Evolutionary conservation across 2,797 vertebrate species (phyloP), one percentile per base, ranked within the genome.

Genomic region (Sebastes miniatus): DNA sequence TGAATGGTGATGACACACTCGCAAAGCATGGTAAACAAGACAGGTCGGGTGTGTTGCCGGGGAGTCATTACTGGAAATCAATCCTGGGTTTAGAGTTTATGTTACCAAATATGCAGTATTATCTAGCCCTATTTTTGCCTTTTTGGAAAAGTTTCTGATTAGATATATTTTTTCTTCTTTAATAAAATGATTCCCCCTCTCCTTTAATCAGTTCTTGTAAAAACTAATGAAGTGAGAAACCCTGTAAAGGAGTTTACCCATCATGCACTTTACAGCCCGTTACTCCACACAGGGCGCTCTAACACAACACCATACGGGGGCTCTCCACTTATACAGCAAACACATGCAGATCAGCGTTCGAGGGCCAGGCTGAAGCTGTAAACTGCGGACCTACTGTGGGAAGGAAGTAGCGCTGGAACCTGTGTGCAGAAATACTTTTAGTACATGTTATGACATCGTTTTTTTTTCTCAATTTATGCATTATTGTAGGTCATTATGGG

Each of bases 151-250:
- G 10, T 14, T 54, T 16, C 14, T 36, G 9, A 57, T 71, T 34
- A 59, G 24, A 80, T 24, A 22, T 10, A 5, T 36, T 20, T 8
- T 14, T 22, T n/a, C 18, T 29, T 29, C 50, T 18, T 52, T n/a
- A 7, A 61, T 6, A 61, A 20, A 69, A 50, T 27, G 31, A 69
- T 59, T 52, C 13, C 6, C 4, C 14, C 34, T 43, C 18, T 14
- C 65, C 25, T 66, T 75, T 34, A 79, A 68, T 79, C 52, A 14
- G 24, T 14, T 78, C 73, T 58, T 84, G 22, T 83, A 54, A 76
- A 88, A 84, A 34, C 36, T 3, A 80, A 77, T 68, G 50, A 77
- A 3, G 31, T 64, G 47, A 50, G 7, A 34, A 64, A 31, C 3
- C 34, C 18, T 18, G 25, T 71, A n/a, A 64, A 64, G 22, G 47